These are phyloP conservation scores for Channa striata DNA, from an alignment of 2,797 vertebrate genomes.

Conservation along the genomic window DNA sequence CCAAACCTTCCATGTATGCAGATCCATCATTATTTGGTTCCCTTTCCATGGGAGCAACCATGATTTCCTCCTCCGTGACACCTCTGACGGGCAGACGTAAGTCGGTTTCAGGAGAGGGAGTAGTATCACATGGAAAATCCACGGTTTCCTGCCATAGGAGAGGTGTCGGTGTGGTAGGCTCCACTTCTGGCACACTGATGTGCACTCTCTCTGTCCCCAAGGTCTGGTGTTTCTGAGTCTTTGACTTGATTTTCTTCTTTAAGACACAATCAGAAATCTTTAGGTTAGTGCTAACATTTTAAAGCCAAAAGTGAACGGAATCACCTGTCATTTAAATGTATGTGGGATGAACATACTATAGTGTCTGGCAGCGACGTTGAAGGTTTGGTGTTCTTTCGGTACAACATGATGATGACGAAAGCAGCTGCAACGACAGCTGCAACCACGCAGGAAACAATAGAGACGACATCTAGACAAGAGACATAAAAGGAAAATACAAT, in stretches of 20 bases:
- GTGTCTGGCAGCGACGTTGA: fast-evolving
- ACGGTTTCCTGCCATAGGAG: fast-evolving
- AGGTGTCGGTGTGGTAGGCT: not conserved
- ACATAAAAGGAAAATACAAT: not conserved
- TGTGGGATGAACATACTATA: slow-evolving; percentile 38
- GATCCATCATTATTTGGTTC: fast-evolving
- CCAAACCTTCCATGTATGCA: not conserved
- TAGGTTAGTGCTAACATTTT: not conserved
- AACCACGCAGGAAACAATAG: fast-evolving
- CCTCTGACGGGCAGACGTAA: fast-evolving
- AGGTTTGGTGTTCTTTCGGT: slow-evolving; percentile 13
- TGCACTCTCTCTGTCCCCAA: fast-evolving
- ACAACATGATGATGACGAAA: not conserved
- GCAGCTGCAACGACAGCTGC: fast-evolving
- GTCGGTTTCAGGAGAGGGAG: fast-evolving
- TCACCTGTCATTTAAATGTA: not conserved
- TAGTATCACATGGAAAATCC: fast-evolving
- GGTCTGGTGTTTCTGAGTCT: too few relatives aligned
- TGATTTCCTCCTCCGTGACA: fast-evolving
- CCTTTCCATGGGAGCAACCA: fast-evolving
- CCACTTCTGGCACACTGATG: fast-evolving
- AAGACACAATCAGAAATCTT: slow-evolving; percentile 12
- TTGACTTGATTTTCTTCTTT: not conserved
- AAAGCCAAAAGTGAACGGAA: not conserved
- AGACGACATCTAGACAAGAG: slow-evolving; percentile 22